Evolutionary conservation across 2,888 invertebrate genomes (phyloP).

Genomic region (Ernsta delagoae): DNA sequence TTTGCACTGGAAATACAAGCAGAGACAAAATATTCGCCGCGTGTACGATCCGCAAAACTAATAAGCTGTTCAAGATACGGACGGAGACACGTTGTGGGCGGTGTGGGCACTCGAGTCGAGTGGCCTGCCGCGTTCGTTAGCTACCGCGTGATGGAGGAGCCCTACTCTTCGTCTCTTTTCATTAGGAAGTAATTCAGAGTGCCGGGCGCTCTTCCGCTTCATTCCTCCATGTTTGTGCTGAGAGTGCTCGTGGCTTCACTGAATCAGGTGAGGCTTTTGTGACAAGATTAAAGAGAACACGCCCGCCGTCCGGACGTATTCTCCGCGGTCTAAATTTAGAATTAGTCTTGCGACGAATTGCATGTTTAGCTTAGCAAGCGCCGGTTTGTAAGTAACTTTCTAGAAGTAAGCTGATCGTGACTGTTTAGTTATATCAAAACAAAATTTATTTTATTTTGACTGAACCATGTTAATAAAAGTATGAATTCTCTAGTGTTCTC

Average conservation of each 20-base stretch:
- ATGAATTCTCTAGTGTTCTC: too few relatives aligned
- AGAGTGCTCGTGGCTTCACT: constrained; percentile 75
- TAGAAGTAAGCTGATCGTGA: background rate
- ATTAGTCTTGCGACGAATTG: constrained; percentile 48
- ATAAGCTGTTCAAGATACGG: too few relatives aligned
- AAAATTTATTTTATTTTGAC: too few relatives aligned
- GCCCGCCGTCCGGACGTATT: constrained; percentile 63
- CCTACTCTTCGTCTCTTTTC: constrained; percentile 81
- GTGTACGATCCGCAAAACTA: too few relatives aligned
- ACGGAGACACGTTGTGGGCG: too few relatives aligned
- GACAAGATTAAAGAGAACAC: constrained; percentile 82
- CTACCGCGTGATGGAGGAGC: constrained; percentile 74
- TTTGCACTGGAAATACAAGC: too few relatives aligned
- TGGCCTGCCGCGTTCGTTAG: constrained; percentile 84
- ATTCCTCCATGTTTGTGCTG: constrained; percentile 76
- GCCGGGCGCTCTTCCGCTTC: constrained; percentile 80
- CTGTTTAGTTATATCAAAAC: too few relatives aligned
- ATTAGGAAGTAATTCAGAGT: constrained; percentile 85
- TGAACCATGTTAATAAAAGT: too few relatives aligned
- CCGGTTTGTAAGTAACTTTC: background rate
- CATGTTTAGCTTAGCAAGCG: background rate
- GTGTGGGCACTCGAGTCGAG: too few relatives aligned
- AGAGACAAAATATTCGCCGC: too few relatives aligned
- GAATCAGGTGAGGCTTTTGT: constrained; percentile 83
- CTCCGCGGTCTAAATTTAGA: constrained; percentile 71